Percentiles rank a stretch among this genome's conserved stretches.
These are phyloP conservation scores for Synaphobranchus kaupii DNA, from an alignment of 2,797 vertebrate species.

Conservation along the genomic window DNA sequence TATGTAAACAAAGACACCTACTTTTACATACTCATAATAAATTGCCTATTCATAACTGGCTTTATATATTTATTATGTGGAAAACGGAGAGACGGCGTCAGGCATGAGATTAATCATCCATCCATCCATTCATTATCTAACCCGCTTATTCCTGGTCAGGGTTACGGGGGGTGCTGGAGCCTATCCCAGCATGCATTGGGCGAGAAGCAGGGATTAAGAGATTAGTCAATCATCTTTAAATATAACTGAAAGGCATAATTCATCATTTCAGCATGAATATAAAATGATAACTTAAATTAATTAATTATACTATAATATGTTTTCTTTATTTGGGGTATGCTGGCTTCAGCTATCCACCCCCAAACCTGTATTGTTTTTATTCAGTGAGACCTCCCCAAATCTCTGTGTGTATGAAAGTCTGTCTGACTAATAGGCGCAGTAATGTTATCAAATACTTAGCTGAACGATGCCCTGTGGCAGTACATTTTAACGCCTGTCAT, in stretches of 20 bases:
- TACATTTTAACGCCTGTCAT: conserved; percentile 29
- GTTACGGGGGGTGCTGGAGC: too few relatives aligned
- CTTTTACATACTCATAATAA: background rate
- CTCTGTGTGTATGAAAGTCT: background rate
- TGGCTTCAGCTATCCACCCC: background rate
- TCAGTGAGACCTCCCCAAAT: background rate
- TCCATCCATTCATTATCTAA: too few relatives aligned
- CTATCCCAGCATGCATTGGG: too few relatives aligned
- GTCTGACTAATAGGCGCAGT: background rate
- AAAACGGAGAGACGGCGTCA: too few relatives aligned
- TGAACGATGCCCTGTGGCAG: conserved; percentile 26
- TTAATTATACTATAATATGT: background rate
- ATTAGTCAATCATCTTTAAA: background rate
- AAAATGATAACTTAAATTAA: background rate
- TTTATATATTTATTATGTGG: background rate
- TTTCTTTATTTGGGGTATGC: background rate
- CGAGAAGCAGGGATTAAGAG: too few relatives aligned
- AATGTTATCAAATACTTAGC: background rate
- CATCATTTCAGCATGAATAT: background rate
- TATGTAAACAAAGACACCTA: background rate
- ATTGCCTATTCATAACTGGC: background rate
- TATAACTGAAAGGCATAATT: background rate
- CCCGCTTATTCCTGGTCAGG: too few relatives aligned
- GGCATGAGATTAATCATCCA: too few relatives aligned
- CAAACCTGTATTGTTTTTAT: background rate